A percentile compares a stretch with the other conserved stretches of the same genome.
Evolutionary conservation across 2,113 vertebrate species (phyloP).

Genomic region (Nestor notabilis): DNA sequence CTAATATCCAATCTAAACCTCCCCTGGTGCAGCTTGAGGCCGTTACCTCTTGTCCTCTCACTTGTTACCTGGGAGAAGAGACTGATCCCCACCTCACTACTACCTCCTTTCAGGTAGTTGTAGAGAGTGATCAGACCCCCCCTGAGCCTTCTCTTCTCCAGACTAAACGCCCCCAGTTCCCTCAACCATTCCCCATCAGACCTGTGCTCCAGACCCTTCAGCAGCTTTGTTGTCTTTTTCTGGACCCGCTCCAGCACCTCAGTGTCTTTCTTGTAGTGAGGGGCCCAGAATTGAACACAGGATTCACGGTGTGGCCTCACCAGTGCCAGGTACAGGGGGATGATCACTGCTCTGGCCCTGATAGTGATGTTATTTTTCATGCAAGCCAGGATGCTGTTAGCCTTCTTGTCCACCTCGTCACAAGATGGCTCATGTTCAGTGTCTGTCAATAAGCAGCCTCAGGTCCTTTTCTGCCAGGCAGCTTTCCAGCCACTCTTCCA

Average conservation of each 20-base stretch:
- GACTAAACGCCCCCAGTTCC: neutral
- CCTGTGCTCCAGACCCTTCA: neutral
- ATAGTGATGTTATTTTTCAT: neutral
- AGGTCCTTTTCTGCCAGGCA: neutral
- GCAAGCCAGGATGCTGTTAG: neutral
- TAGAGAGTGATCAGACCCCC: neutral
- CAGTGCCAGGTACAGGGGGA: neutral
- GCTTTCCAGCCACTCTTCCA: neutral
- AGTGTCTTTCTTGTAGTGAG: neutral
- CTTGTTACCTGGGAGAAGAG: neutral
- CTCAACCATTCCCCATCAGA: neutral
- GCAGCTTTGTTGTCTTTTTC: neutral
- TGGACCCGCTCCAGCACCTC: neutral
- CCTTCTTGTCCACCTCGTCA: neutral
- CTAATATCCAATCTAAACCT: neutral
- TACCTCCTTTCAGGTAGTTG: neutral
- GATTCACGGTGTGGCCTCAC: neutral
- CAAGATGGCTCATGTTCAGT: neutral
- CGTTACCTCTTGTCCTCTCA: neutral
- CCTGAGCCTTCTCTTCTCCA: neutral
- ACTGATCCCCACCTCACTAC: neutral
- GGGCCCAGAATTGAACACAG: neutral
- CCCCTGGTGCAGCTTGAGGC: neutral
- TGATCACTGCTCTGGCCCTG: neutral
- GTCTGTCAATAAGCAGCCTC: neutral